Evolutionary conservation across 2,113 vertebrate species (phyloP).

Genomic region (Bucco capensis): DNA sequence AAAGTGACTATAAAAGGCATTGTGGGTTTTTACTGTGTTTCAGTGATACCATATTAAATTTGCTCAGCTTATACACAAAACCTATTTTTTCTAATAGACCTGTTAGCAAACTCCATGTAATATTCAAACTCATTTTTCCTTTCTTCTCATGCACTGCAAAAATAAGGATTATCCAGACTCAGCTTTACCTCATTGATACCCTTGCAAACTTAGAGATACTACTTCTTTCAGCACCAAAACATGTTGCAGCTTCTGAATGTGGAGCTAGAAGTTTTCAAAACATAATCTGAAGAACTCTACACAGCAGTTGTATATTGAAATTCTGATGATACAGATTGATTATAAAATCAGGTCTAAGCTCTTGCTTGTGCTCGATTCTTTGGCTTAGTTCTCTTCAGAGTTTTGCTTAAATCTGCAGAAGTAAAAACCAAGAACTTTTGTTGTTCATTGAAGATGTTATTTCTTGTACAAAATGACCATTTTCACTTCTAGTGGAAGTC

Average conservation of each 20-base stretch:
- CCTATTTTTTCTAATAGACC: not conserved
- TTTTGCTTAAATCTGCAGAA: not conserved
- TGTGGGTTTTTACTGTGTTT: not conserved
- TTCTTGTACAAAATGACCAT: not conserved
- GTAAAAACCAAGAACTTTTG: not conserved
- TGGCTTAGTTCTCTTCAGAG: not conserved
- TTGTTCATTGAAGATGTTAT: not conserved
- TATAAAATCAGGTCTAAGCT: not conserved
- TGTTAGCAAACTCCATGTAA: not conserved
- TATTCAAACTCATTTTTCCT: not conserved
- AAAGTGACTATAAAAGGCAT: constrained; percentile 27
- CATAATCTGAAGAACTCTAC: not conserved
- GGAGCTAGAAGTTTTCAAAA: not conserved
- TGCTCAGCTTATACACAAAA: not conserved
- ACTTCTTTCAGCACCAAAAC: not conserved
- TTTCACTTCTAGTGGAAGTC: not conserved
- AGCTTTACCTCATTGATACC: not conserved
- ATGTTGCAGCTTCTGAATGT: not conserved
- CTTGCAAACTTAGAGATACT: not conserved
- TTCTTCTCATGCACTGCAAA: not conserved
- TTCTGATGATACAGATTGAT: not conserved
- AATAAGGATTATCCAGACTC: not conserved
- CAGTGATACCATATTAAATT: not conserved
- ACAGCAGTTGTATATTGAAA: fast-evolving
- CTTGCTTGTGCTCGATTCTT: not conserved